These are phyloP conservation scores for Drosophila emarginata DNA, from an alignment of 2,888 invertebrate genomes.

Conservation along the genomic window DNA sequence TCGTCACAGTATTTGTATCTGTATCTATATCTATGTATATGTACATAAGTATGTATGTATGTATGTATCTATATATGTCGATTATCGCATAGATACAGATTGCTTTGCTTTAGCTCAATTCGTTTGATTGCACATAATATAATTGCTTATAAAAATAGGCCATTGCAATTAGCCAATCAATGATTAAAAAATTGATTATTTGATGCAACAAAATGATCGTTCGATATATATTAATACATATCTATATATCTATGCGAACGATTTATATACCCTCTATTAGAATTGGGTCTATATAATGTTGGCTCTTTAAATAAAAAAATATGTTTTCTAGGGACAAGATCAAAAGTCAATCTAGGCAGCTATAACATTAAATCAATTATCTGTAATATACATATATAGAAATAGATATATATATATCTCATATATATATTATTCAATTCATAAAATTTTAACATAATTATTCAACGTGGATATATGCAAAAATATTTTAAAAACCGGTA, in stretches of 20 bases:
- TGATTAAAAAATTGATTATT: slow-evolving; percentile 12
- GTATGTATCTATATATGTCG: slow-evolving; percentile 10
- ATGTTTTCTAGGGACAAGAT: no score
- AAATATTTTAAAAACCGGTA: no score
- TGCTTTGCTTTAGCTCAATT: slow-evolving; percentile 1
- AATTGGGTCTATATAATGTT: not conserved
- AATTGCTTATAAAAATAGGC: slow-evolving; percentile 21
- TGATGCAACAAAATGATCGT: slow-evolving; percentile 10
- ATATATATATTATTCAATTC: no score
- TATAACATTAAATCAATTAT: no score
- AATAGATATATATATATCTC: no score
- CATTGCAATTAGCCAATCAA: slow-evolving; percentile 12
- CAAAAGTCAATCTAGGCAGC: no score
- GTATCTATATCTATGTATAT: not conserved
- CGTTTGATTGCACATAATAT: slow-evolving; percentile 30
- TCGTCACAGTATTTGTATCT: not conserved
- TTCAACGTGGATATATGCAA: no score
- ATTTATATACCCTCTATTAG: not conserved
- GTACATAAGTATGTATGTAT: not conserved
- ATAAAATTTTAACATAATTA: no score
- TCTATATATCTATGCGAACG: not conserved
- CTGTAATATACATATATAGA: no score
- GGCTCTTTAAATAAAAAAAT: no score
- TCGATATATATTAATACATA: not conserved
- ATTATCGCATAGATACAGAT: slow-evolving; percentile 57